A percentile compares a stretch with the other conserved stretches of the same genome.
These are phyloP conservation scores for Masticophis lateralis DNA, from an alignment of 2,797 vertebrate species.

Conservation along the genomic window DNA sequence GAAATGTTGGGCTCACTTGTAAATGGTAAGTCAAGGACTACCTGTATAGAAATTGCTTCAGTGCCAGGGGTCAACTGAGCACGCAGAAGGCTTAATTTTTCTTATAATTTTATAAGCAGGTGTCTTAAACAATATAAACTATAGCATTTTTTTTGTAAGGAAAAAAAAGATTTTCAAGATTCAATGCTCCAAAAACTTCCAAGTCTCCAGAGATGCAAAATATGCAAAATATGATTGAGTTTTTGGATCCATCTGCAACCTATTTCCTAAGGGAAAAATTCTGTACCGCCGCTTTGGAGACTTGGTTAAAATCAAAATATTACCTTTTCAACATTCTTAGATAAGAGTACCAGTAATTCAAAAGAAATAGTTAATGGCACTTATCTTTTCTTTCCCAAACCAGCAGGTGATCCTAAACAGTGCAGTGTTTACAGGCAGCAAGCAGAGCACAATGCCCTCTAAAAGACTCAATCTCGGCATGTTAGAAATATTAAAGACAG, in stretches of 20 bases:
- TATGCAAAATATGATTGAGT: neutral
- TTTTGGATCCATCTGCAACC: slow-evolving; percentile 24
- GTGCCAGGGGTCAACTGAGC: neutral
- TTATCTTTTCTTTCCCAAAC: slow-evolving; percentile 55
- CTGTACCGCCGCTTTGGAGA: neutral
- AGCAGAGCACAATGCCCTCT: slow-evolving; percentile 35
- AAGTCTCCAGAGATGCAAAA: neutral
- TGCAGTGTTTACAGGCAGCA: slow-evolving; percentile 41
- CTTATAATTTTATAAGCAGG: neutral
- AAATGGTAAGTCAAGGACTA: too few relatives aligned
- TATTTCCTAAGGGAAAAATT: slow-evolving; percentile 9
- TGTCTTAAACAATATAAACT: neutral
- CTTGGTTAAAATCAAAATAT: slow-evolving; percentile 22
- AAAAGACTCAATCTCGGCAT: slow-evolving; percentile 54
- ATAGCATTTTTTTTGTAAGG: neutral
- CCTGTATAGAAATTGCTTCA: neutral
- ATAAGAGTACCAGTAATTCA: slow-evolving; percentile 33
- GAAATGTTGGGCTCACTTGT: too few relatives aligned
- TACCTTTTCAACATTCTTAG: slow-evolving; percentile 37
- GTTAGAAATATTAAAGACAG: slow-evolving; percentile 55
- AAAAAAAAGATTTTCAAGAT: neutral
- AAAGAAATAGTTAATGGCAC: slow-evolving; percentile 51
- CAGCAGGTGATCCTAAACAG: slow-evolving; percentile 38
- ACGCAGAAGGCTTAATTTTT: neutral
- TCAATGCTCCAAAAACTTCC: too few relatives aligned